Percentiles rank a stretch among this genome's conserved stretches.
phyloP scores from a whole-genome alignment of 2,113 vertebrate species.

The Haemorhous mexicanus region DNA sequence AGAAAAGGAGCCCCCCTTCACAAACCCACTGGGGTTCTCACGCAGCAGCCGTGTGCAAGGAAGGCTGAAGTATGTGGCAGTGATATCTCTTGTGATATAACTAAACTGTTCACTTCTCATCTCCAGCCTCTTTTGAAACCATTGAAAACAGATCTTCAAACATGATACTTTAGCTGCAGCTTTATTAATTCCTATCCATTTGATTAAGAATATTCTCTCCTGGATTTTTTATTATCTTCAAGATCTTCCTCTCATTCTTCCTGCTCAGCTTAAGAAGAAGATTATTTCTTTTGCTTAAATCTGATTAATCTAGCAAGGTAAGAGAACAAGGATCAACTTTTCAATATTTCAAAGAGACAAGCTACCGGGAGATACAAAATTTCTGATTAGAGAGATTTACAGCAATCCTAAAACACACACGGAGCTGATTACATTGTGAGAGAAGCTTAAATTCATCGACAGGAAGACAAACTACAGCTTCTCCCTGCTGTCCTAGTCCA shows the following conservation, averaged over 20 bases:
- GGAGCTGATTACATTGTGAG: background rate
- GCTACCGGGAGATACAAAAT: background rate
- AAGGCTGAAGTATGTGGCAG: conserved; percentile 36
- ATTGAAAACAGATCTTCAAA: conserved; percentile 49
- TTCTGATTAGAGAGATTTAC: conserved; percentile 52
- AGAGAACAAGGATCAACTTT: conserved; percentile 54
- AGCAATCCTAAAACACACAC: conserved; percentile 53
- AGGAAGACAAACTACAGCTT: background rate
- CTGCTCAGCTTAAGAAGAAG: conserved; percentile 28
- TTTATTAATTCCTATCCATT: conserved; percentile 39
- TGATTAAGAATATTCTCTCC: conserved; percentile 52
- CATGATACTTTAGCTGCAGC: conserved; percentile 1
- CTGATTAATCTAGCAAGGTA: conserved; percentile 48
- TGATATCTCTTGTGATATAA: conserved; percentile 28
- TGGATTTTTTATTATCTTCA: conserved; percentile 53
- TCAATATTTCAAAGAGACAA: conserved; percentile 35
- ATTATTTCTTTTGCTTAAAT: conserved; percentile 29
- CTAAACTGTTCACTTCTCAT: conserved; percentile 39
- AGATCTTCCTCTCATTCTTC: conserved; percentile 54
- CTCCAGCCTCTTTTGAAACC: conserved; percentile 34
- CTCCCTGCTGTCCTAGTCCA: background rate
- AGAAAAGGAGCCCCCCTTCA: background rate
- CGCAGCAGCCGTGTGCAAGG: background rate
- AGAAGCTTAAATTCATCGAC: background rate
- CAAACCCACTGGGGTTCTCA: background rate